A percentile compares a stretch with the other conserved stretches of the same genome.
Conservation (phyloP, 1,140 invertebrate genomes). For the Diorhabda elongata region DNA sequence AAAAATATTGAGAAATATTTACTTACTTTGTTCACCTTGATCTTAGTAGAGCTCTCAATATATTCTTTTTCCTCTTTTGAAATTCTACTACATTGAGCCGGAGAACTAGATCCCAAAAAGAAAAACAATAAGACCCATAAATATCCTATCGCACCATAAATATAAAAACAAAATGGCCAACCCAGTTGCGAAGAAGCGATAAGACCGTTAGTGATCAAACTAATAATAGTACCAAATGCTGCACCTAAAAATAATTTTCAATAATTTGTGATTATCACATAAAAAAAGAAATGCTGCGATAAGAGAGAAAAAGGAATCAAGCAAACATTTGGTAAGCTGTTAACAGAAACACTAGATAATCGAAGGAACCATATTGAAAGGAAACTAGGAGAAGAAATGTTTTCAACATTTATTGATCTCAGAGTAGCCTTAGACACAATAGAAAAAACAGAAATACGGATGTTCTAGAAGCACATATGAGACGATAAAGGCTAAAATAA, state of each 20-base stretch:
- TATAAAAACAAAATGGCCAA: conserved; percentile 78
- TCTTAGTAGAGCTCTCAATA: conserved; percentile 52
- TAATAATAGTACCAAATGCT: conserved; percentile 44
- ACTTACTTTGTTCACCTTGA: conserved; percentile 37
- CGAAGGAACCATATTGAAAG: too few species aligned
- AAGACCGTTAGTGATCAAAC: conserved; percentile 64
- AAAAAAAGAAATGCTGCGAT: not conserved
- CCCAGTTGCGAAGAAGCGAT: conserved; percentile 60
- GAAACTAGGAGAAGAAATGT: too few species aligned
- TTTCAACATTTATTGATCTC: too few species aligned
- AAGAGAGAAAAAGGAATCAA: not conserved
- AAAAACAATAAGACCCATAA: conserved; percentile 60
- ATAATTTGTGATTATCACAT: too few species aligned
- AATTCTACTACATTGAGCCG: conserved; percentile 57
- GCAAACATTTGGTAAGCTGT: too few species aligned
- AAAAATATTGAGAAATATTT: too few species aligned
- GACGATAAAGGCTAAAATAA: too few species aligned
- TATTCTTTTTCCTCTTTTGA: conserved; percentile 57
- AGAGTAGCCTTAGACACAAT: too few species aligned
- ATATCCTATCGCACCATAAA: conserved; percentile 61
- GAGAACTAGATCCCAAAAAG: conserved; percentile 61
- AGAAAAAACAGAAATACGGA: too few species aligned
- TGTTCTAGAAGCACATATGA: too few species aligned
- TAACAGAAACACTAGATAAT: too few species aligned
- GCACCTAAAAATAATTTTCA: conserved; percentile 17